Percentiles rank a stretch among this genome's conserved stretches.
Conservation (phyloP, 2,888 invertebrate species). For the Adela reaumurella region DNA sequence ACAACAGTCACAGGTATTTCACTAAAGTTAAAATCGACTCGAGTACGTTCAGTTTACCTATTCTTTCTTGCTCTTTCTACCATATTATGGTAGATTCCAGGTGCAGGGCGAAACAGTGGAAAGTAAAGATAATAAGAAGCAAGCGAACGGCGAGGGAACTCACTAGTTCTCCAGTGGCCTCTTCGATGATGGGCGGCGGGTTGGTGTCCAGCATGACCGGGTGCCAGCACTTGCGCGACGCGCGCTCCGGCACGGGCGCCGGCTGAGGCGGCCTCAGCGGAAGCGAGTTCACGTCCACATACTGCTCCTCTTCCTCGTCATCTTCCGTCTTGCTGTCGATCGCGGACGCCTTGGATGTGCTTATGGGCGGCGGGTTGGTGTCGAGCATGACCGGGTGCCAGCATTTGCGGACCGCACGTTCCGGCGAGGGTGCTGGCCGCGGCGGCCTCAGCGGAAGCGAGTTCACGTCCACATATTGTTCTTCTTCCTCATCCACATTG, state of each 20-base stretch:
- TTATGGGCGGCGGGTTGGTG: conserved; percentile 40
- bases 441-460: conserved; percentile 43
- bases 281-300: conserved; percentile 36
- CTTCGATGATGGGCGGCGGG: conserved; percentile 29
- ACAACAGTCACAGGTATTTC: no score
- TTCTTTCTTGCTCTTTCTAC: no score
- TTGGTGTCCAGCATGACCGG: conserved; percentile 61
- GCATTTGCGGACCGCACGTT: conserved; percentile 50
- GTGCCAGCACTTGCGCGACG: conserved; percentile 60
- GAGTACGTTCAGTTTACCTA: no score
- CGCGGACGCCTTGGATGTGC: no score
- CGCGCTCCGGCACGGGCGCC: conserved; percentile 40
- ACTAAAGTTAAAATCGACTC: no score
- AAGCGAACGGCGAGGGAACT: no score
- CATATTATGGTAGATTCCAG: no score
- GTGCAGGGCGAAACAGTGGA: no score
- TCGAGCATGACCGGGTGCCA: conserved; percentile 66
- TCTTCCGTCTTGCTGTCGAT: conserved; percentile 10
- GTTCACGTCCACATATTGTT: conserved; percentile 37
- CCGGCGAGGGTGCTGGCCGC: conserved; percentile 43
- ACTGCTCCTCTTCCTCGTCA: conserved; percentile 30
- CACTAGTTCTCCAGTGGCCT: conserved; percentile 14
- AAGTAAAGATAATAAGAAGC: no score
- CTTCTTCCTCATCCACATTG: conserved; percentile 25
- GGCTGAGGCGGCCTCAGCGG: conserved; percentile 48